Evolutionary conservation across 2,888 invertebrate species (phyloP).

Genomic region (Caenorhabditis angaria): DNA sequence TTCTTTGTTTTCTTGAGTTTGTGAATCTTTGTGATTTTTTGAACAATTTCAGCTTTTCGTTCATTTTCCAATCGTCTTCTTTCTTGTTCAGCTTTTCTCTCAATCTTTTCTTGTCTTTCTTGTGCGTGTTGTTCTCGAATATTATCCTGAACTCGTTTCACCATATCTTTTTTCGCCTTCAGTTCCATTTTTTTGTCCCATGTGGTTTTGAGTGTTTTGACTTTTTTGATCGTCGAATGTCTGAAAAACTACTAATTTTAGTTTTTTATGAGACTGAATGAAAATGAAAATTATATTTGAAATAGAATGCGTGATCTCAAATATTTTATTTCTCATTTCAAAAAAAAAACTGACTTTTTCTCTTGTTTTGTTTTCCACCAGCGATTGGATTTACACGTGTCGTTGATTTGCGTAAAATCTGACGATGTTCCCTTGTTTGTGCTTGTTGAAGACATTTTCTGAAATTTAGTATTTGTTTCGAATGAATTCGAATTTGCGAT

Average conservation of each 20-base stretch:
- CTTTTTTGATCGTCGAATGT: conserved; percentile 54
- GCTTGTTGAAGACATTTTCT: conserved; percentile 20
- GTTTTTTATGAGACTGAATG: no score
- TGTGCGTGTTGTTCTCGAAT: conserved; percentile 44
- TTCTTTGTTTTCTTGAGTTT: conserved; percentile 68
- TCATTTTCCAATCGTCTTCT: conserved; percentile 64
- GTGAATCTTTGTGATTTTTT: conserved; percentile 64
- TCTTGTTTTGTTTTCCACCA: conserved; percentile 43
- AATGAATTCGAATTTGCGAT: no score
- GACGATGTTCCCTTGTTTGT: not conserved
- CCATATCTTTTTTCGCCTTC: conserved; percentile 54
- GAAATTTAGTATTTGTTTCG: conserved; percentile 1
- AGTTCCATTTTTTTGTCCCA: conserved; percentile 65
- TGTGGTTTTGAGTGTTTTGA: conserved; percentile 54
- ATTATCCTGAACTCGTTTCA: conserved; percentile 45
- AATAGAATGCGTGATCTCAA: not conserved
- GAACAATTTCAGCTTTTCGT: conserved; percentile 67
- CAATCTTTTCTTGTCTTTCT: conserved; percentile 45
- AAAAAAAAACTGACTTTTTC: conserved; percentile 25
- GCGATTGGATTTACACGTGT: conserved; percentile 40
- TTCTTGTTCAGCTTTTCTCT: conserved; percentile 63
- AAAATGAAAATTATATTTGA: no score
- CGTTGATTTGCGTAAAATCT: conserved; percentile 25
- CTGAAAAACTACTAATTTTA: no score
- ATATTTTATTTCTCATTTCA: no score